phyloP scores from a whole-genome alignment of 2,113 vertebrate genomes.

The Thunnus thynnus region DNA sequence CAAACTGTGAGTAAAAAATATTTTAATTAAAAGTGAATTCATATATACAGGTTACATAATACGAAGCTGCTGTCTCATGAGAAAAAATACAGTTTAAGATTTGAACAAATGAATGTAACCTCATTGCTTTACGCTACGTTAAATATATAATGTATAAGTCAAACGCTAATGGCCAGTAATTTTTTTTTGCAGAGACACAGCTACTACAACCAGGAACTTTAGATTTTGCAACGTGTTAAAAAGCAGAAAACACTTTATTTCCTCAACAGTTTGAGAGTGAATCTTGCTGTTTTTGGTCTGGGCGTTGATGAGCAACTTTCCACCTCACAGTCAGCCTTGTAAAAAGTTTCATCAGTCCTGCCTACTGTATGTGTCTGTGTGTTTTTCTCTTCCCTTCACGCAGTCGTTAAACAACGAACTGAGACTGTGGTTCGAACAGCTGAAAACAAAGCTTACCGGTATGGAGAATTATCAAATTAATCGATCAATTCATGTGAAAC shows the following conservation, averaged over 20 bases:
- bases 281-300: constrained; percentile 23
- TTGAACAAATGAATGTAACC: not conserved
- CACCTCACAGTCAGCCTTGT: constrained; percentile 32
- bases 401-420: constrained; percentile 14
- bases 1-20: not conserved
- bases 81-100: not conserved
- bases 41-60: not conserved
- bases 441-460: constrained; percentile 26
- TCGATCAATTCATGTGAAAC: constrained; percentile 5
- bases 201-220: not conserved
- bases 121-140: not conserved
- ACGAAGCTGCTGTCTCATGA: not conserved
- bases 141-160: not conserved
- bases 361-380: constrained; percentile 23
- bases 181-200: not conserved
- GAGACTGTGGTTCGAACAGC: constrained; percentile 45
- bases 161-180: not conserved
- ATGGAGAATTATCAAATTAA: constrained; percentile 12
- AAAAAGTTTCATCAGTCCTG: constrained; percentile 62
- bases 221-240: not conserved
- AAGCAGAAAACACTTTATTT: constrained; percentile 35
- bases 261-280: constrained; percentile 9
- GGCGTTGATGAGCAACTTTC: constrained; percentile 62
- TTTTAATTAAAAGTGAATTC: not conserved
- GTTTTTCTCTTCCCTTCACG: constrained; percentile 13